A percentile compares a stretch with the other conserved stretches of the same genome.
phyloP scores from a whole-genome alignment of 2,888 invertebrate genomes.

The Perdita meconis region DNA sequence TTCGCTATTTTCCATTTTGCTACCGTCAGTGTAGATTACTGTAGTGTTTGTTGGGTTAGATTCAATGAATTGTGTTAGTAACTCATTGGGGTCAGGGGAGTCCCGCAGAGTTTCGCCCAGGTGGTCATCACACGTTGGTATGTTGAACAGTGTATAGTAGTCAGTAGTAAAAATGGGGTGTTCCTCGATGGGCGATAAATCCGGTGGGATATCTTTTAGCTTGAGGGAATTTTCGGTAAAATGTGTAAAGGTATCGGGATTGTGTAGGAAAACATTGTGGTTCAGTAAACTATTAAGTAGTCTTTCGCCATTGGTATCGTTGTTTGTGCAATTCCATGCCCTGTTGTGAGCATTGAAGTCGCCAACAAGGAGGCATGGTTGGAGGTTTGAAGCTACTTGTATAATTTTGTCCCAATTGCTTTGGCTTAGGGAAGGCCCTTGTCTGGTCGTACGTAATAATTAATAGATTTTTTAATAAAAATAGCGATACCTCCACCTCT shows the following conservation, averaged over 20 bases:
- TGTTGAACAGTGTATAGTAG: no score
- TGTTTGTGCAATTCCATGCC: slow-evolving; percentile 8
- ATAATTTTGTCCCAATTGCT: slow-evolving; percentile 5
- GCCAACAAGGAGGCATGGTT: not conserved
- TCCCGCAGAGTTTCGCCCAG: no score
- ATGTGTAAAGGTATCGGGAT: not conserved
- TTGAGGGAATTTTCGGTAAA: no score
- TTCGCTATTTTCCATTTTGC: no score
- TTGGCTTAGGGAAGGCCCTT: not conserved
- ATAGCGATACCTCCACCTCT: not conserved
- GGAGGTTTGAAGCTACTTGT: not conserved
- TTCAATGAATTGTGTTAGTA: no score
- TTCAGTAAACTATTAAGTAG: not conserved
- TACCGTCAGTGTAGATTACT: no score
- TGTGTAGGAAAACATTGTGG: slow-evolving; percentile 1
- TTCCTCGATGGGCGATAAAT: no score
- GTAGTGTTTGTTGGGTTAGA: no score
- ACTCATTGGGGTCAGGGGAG: no score
- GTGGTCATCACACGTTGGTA: no score
- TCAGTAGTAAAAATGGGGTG: no score
- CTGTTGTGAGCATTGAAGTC: slow-evolving; percentile 20
- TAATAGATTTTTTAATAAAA: not conserved
- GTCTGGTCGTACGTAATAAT: not conserved
- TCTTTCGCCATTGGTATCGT: not conserved
- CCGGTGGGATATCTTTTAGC: no score